Evolutionary conservation across 2,113 vertebrate species (phyloP), one percentile per base, ranked within the genome.

Genomic region (Sisor rabdophorus): DNA sequence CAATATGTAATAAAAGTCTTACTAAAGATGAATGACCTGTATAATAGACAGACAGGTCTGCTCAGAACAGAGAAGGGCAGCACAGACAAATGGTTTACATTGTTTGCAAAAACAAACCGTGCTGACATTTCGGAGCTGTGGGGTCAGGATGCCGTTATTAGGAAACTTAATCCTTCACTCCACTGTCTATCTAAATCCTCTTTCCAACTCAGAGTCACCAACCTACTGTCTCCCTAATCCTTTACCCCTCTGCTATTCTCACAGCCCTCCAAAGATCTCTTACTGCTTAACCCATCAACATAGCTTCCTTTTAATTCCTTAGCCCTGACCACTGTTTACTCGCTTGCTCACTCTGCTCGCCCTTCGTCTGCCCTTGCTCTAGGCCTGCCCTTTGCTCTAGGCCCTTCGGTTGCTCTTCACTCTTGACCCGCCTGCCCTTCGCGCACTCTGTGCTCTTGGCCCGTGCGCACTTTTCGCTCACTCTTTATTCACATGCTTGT

Each of bases 51-150:
- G 67, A 73, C 17, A 76, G 59, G 20, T 73, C 77, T 78, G 16
- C 26, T 56, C 36, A 71, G 36, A 40, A 8, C 47, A 8, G 15
- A 44, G n/a, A 48, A 50, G 50, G 26, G 44, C 40, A 73, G 63
- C 44, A 69, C 72, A 64, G 84, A 79, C 55, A 71, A 61, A 82
- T 82, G 87, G 84, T 89, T 86, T 81, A 87, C 84, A 88, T 88
- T 87, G 88, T 90, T 79, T 84, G 77, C 81, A 81, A 87, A 88
- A 89, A 90, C 83, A 88, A 90, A 88, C 85, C 87, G 70, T 47
- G 79, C 1, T 89, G 90, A 90, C 89, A 89, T 90, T 90, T 90
- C 81, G 75, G 69, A 59, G 77, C 58, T 44, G 44, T 15, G 36
- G 76, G 69, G 80, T 75, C 19, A 61, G 50, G 55, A 65, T 63